Conservation (phyloP, 2,888 invertebrate species). For the Drosophila austrosaltans region DNA sequence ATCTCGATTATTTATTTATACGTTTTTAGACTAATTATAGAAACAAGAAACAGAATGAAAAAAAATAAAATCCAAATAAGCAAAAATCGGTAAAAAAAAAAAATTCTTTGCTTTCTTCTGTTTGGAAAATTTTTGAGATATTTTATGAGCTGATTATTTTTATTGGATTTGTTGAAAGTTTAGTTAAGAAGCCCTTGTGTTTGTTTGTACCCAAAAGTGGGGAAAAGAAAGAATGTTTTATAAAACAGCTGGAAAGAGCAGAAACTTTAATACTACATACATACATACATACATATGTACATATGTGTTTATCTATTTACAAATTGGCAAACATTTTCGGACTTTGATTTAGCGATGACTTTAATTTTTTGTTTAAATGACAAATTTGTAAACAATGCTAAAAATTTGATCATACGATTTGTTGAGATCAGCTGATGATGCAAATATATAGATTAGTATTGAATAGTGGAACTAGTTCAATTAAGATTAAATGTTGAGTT, state of each 20-base stretch:
- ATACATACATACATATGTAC: neutral
- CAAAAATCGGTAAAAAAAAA: slow-evolving; percentile 31
- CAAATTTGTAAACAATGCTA: slow-evolving; percentile 2
- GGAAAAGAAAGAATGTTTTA: neutral
- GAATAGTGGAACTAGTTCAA: no score
- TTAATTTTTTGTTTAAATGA: slow-evolving; percentile 2
- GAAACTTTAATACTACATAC: neutral
- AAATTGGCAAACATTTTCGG: neutral
- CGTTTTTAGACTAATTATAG: slow-evolving; percentile 44
- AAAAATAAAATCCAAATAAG: neutral
- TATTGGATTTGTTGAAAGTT: slow-evolving; percentile 21
- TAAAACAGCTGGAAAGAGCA: slow-evolving; percentile 5
- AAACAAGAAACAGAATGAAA: slow-evolving; percentile 22
- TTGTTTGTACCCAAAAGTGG: slow-evolving; percentile 12
- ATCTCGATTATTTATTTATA: slow-evolving; percentile 55
- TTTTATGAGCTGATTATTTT: slow-evolving; percentile 40
- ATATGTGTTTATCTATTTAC: neutral
- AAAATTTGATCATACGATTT: neutral
- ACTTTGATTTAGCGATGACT: neutral
- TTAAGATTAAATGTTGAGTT: no score
- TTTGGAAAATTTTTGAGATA: slow-evolving; percentile 14
- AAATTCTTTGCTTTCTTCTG: slow-evolving; percentile 6
- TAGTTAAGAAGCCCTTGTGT: slow-evolving; percentile 4
- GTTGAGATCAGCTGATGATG: neutral
- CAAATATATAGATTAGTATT: no score